These are phyloP conservation scores for Chaitophorus viminalis DNA, from an alignment of 2,888 invertebrate species.

Conservation along the genomic window DNA sequence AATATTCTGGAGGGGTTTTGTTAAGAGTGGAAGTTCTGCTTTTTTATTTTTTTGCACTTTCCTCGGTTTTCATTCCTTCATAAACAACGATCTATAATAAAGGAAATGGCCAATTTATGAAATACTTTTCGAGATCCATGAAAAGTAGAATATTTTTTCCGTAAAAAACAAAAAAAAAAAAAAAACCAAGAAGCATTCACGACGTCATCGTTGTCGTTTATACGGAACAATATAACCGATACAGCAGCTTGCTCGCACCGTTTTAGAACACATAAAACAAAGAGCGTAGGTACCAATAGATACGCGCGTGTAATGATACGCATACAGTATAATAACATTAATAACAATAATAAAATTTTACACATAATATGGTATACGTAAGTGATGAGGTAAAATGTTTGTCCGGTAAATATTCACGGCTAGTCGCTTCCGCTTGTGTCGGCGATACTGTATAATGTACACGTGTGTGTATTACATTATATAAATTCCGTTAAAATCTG, in stretches of 20 bases:
- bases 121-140: too few relatives aligned
- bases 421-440: neutral
- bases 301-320: too few relatives aligned
- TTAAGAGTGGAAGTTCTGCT: too few relatives aligned
- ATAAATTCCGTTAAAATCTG: neutral
- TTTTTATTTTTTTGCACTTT: too few relatives aligned
- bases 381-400: neutral
- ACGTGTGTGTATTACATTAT: neutral
- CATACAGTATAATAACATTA: too few relatives aligned
- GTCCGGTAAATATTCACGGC: neutral
- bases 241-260: neutral
- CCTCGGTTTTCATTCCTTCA: too few relatives aligned
- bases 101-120: too few relatives aligned
- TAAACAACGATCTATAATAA: too few relatives aligned
- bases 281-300: too few relatives aligned
- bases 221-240: neutral
- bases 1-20: too few relatives aligned
- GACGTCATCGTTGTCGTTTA: neutral
- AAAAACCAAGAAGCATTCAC: neutral
- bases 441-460: neutral
- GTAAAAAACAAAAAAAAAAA: neutral
- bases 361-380: neutral
- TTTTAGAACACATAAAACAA: neutral
- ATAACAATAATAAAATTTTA: too few relatives aligned
- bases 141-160: too few relatives aligned